Conservation (phyloP, 2,113 vertebrate species). For the Rhombomys opimus region DNA sequence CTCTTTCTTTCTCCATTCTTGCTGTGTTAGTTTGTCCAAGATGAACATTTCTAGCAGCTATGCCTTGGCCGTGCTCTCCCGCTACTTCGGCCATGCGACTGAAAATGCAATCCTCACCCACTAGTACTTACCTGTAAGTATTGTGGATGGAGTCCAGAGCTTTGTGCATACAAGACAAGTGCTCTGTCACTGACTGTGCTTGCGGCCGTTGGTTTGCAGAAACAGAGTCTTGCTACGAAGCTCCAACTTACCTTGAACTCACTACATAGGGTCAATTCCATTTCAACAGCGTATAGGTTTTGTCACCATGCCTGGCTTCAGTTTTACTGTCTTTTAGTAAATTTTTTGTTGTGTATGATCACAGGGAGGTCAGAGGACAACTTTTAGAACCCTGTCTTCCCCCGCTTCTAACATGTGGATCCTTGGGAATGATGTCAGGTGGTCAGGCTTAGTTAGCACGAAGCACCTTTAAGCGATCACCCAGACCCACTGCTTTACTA, state of each 20-base stretch:
- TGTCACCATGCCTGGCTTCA: neutral
- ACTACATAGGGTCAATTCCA: neutral
- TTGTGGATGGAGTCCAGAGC: neutral
- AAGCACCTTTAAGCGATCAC: neutral
- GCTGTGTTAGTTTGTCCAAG: rapidly evolving
- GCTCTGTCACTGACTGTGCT: neutral
- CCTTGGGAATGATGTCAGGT: neutral
- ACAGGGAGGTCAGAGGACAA: neutral
- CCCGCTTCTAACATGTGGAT: neutral
- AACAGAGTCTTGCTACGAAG: neutral
- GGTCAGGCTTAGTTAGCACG: neutral
- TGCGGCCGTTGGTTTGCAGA: neutral
- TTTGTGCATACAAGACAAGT: neutral
- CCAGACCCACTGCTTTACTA: neutral
- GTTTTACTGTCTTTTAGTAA: neutral
- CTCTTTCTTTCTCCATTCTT: neutral
- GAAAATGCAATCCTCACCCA: neutral
- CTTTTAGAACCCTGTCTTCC: neutral
- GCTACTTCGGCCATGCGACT: neutral
- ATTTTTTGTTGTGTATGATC: neutral
- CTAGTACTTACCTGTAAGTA: neutral
- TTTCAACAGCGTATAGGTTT: neutral
- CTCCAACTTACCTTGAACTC: neutral
- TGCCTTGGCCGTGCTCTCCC: neutral
- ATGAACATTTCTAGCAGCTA: neutral